Evolutionary conservation across 2,113 vertebrate species (phyloP).

Genomic region (Sialia sialis): DNA sequence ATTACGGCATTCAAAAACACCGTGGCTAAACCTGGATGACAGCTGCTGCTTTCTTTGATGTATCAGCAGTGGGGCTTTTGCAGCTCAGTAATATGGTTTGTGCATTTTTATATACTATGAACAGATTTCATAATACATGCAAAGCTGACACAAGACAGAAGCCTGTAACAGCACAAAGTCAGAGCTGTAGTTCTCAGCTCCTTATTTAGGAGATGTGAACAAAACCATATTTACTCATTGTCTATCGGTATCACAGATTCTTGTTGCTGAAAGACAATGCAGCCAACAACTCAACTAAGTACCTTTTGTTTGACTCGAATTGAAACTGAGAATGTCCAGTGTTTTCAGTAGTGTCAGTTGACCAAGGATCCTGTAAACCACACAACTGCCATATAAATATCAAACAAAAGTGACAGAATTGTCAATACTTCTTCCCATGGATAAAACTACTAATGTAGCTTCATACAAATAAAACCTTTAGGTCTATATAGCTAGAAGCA

Average conservation of each 20-base stretch:
- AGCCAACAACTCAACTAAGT: background rate
- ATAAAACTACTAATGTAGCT: background rate
- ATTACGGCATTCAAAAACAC: slow-evolving; percentile 28
- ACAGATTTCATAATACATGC: background rate
- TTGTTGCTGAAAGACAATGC: background rate
- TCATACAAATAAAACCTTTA: background rate
- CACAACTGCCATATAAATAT: rapidly evolving
- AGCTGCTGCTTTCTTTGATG: slow-evolving; percentile 51
- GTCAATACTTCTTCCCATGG: background rate
- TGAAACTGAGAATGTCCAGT: background rate
- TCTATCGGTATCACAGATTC: background rate
- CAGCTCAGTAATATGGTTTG: background rate
- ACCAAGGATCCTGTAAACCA: background rate
- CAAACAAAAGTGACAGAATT: background rate
- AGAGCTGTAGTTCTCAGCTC: background rate
- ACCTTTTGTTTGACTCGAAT: background rate
- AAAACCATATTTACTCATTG: background rate
- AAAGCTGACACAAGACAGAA: background rate
- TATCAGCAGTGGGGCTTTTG: background rate
- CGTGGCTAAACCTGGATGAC: background rate
- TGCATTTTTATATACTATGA: background rate
- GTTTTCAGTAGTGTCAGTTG: background rate
- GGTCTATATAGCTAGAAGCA: background rate
- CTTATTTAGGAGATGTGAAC: background rate
- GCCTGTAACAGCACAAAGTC: background rate